Evolutionary conservation across 2,888 invertebrate genomes (phyloP).

Genomic region (Ornithoptera alexandrae): DNA sequence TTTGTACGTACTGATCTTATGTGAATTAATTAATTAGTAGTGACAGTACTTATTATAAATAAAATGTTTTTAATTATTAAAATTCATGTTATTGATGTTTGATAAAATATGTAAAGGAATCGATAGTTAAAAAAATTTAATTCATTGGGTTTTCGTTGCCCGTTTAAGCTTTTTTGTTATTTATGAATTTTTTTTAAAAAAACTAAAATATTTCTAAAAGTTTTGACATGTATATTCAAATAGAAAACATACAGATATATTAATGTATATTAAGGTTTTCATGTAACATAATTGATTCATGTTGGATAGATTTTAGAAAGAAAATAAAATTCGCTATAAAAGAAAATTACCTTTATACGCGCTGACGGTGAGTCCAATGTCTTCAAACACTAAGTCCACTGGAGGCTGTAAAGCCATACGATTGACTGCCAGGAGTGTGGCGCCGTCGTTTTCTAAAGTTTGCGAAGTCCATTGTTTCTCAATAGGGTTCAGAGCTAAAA

Average conservation of each 20-base stretch:
- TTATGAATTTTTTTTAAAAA: neutral
- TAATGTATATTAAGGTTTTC: neutral
- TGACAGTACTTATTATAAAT: neutral
- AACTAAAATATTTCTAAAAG: no score
- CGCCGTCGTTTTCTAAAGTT: slow-evolving; percentile 71
- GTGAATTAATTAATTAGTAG: no score
- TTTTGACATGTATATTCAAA: neutral
- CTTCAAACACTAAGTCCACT: slow-evolving; percentile 81
- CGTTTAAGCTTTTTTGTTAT: neutral
- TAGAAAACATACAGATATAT: no score
- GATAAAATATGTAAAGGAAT: no score
- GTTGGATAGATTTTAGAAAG: neutral
- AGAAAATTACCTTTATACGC: slow-evolving; percentile 58
- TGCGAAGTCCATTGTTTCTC: slow-evolving; percentile 69
- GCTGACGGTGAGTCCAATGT: slow-evolving; percentile 76
- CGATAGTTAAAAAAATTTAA: no score
- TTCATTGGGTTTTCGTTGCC: no score
- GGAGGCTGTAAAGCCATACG: slow-evolving; percentile 80
- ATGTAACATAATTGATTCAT: neutral
- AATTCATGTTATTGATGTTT: no score
- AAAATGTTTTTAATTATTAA: neutral
- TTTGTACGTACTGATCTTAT: no score
- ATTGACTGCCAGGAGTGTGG: slow-evolving; percentile 73
- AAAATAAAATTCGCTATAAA: neutral
- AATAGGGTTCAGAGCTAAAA: slow-evolving; percentile 18